phyloP scores from a whole-genome alignment of 2,113 vertebrate genomes.

The Psettodes erumei region DNA sequence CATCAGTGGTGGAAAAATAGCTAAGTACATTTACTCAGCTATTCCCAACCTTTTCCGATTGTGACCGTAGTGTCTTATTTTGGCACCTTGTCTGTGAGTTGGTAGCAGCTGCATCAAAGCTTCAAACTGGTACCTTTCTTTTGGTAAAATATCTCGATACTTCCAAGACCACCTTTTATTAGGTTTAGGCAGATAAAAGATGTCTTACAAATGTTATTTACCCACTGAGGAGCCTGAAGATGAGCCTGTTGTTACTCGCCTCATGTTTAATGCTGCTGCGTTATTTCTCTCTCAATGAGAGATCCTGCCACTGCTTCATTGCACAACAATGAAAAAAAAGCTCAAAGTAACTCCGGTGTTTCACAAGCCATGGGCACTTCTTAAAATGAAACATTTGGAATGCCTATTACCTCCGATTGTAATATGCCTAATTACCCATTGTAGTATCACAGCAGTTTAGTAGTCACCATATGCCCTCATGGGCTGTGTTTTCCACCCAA shows the following conservation, averaged over 20 bases:
- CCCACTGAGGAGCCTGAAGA: constrained; percentile 3
- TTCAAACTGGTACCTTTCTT: too few relatives aligned
- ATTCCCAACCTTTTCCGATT: not conserved
- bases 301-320: constrained; percentile 28
- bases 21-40: not conserved
- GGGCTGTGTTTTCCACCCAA: constrained; percentile 52
- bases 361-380: constrained; percentile 48
- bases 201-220: constrained; percentile 36
- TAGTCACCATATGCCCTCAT: constrained; percentile 45
- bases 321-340: constrained; percentile 26
- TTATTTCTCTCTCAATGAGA: constrained; percentile 33
- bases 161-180: constrained; percentile 2
- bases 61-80: too few relatives aligned
- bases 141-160: not conserved
- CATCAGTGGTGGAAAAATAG: not conserved
- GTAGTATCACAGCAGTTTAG: constrained; percentile 55
- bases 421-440: constrained; percentile 65
- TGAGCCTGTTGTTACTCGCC: constrained; percentile 39
- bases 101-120: too few relatives aligned
- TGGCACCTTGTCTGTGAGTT: too few relatives aligned
- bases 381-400: constrained; percentile 59
- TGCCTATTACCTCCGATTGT: constrained; percentile 54
- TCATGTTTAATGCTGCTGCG: constrained; percentile 18
- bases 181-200: constrained; percentile 13
- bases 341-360: constrained; percentile 56